Base-by-base conservation (phyloP, 2,888 invertebrate species). In the Cataglyphis albicans region DNA sequence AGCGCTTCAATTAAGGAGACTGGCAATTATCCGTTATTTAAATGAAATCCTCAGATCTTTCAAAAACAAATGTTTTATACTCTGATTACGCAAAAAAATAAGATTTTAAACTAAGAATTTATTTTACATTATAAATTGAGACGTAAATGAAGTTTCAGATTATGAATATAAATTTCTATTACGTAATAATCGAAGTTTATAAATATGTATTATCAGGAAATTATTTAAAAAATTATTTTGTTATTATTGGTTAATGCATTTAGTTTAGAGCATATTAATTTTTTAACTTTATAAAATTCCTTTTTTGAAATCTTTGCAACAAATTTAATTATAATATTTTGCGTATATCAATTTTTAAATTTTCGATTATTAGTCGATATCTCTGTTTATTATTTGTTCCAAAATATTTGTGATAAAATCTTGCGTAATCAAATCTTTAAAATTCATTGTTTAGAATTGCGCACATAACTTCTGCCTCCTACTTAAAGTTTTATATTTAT, bases 11-110 rank as follows among this genome's bases (percentile, higher is more conserved):
- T 93, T 93, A 93, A 92, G 91, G 89, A 89, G 88, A 87, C 89
- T 90, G 89, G 90, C 91, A 92, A 92, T 93, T 93, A 93, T 93
- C 91, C 89, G 91, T 92, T 92, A 93, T 92, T 93, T 92, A 93
- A 92, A 92, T 92, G 91, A 93, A 88, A 81, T 85, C 86, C 73
- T 63, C 57, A 9, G 44, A 64, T 57, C 72, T 82, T 81, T 73
- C 83, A 83, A 84, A 87, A 73, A 82, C 73, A 25, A 61, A 82
- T 81, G 70, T 86, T 87, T 86, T 89, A 86, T 84, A 52, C 73
- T 44, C 73, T 78, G 32, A 70, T 78, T 72, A 59, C 41, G 63
- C 70, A 70, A 72, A 83, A 83, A 59, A 32, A 35, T 63, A 48
- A 52, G 25, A 52, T 7, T 81, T 41, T 48, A 38, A 38, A 64